Base-by-base conservation (phyloP, 2,797 vertebrate genomes). In the Enteromius mattozi region DNA sequence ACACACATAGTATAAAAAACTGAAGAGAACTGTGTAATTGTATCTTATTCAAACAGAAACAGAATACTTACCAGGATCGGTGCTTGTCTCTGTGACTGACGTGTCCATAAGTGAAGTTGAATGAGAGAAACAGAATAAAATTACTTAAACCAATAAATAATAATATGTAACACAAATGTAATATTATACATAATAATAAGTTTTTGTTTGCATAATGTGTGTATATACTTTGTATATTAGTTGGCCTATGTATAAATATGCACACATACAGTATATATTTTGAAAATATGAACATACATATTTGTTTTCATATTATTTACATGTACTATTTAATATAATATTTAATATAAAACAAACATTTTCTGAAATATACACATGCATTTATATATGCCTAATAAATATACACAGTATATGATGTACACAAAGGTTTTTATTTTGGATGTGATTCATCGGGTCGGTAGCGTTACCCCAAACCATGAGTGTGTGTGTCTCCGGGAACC, bases 381-480 rank as follows among this genome's bases (percentile, higher is more conserved):
- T 51, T 51, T 51, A 51, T 51, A 51, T 51, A 19, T 19, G n/a
- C n/a, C n/a, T n/a, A 21, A 8, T 21, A 9, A 21, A 54, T 21
- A 56, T n/a, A n/a, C 21, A 56, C 54, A 56, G 54, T 10, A n/a
- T n/a, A n/a, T 10, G n/a, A 10, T 56, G 54, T n/a, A n/a, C 19
- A 56, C 21, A n/a, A n/a, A n/a, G 3, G 1, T 3, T 10, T 56
- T 56, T 56, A 54, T 21, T 54, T 54, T 21, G 51, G 0, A 54
- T 19, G 49, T 2, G 17, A 21, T 56, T 56, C 21, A 10, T 56
- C 8, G 1, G 10, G 10, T 12, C 10, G 42, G 42, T 45, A 3
- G 12, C 7, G 42, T 59, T 85, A 85, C 80, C 84, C 40, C 3
- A 4, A 35, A 89, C 82, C 2, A 0, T 49, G 27, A 88, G 83